Evolutionary conservation across 2,113 vertebrate species (phyloP).

Genomic region (Chaetodon auriga): DNA sequence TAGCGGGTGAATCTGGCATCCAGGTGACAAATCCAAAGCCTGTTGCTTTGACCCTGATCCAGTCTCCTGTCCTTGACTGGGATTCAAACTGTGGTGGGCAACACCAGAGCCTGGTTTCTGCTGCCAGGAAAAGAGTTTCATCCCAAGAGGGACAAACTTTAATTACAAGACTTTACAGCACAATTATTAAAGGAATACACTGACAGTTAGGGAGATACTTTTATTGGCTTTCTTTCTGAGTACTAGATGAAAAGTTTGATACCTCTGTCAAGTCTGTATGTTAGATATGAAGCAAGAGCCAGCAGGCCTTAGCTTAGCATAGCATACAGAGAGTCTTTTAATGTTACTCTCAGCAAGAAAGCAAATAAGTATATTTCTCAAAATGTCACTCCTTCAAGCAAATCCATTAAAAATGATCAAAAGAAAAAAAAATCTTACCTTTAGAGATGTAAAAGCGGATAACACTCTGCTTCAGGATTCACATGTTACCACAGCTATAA

Average conservation of each 20-base stretch:
- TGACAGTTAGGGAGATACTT: neutral
- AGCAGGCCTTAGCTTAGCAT: neutral
- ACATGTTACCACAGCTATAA: constrained; percentile 72
- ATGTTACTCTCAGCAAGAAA: neutral
- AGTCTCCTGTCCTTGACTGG: neutral
- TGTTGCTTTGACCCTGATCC: neutral
- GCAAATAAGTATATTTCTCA: neutral
- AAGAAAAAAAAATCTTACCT: constrained; percentile 56
- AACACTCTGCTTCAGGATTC: constrained; percentile 56
- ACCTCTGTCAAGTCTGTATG: neutral
- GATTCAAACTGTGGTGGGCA: neutral
- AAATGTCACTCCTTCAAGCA: neutral
- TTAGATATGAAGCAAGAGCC: neutral
- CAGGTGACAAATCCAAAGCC: constrained; percentile 2
- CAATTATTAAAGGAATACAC: neutral
- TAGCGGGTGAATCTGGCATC: neutral
- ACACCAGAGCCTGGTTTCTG: neutral
- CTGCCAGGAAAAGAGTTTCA: neutral
- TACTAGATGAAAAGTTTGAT: neutral
- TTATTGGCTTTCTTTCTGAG: neutral
- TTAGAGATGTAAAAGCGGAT: constrained; percentile 55
- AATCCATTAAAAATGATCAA: neutral
- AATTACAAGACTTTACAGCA: neutral
- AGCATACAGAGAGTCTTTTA: neutral
- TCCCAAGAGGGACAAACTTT: neutral